Conservation (phyloP, 2,888 invertebrate genomes). For the Epistrophe grossulariae region DNA sequence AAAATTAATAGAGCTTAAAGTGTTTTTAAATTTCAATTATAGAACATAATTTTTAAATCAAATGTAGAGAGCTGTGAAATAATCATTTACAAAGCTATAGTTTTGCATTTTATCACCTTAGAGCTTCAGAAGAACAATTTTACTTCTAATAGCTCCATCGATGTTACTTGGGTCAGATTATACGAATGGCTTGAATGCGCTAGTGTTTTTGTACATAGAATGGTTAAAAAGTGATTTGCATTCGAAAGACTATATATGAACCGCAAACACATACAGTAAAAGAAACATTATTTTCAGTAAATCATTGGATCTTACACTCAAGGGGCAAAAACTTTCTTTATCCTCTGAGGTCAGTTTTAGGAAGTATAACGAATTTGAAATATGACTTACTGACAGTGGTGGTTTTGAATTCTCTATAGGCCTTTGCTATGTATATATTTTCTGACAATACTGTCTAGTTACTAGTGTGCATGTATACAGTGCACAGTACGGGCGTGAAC, state of each 20-base stretch:
- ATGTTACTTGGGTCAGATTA: too few relatives aligned
- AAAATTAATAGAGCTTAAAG: too few relatives aligned
- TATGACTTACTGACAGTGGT: conserved; percentile 58
- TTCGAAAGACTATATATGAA: conserved; percentile 15
- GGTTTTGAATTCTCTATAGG: conserved; percentile 16
- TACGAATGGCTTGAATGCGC: background rate
- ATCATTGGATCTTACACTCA: conserved; percentile 43
- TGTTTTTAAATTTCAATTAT: too few relatives aligned
- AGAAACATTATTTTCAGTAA: conserved; percentile 46
- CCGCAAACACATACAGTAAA: conserved; percentile 37
- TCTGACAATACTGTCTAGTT: background rate
- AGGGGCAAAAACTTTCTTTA: conserved; percentile 9
- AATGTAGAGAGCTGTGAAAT: too few relatives aligned
- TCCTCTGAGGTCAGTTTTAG: conserved; percentile 25
- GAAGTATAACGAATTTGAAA: conserved; percentile 54
- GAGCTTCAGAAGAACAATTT: too few relatives aligned
- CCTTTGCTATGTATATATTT: conserved; percentile 10
- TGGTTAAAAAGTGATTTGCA: conserved; percentile 24
- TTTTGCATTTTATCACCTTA: too few relatives aligned
- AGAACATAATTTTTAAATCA: too few relatives aligned
- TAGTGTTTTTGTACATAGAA: background rate
- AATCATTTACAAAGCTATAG: too few relatives aligned
- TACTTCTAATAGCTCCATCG: too few relatives aligned
- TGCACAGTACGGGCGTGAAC: background rate
- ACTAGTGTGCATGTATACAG: background rate